Conservation (phyloP, 2,888 invertebrate species). For the Saturnia pavonia region DNA sequence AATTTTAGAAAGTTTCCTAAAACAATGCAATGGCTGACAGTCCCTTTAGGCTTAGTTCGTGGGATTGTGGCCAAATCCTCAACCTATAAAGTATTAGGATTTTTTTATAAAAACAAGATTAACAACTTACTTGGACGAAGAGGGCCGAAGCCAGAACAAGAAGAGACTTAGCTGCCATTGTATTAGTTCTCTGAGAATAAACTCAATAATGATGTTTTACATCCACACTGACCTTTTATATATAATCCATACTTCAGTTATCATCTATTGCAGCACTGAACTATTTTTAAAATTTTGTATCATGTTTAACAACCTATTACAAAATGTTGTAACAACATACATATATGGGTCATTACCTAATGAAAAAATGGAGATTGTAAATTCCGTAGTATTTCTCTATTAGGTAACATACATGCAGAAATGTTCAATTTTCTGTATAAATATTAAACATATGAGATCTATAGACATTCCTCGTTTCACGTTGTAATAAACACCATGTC, state of each 20-base stretch:
- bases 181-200: not conserved
- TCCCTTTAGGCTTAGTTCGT: too few relatives aligned
- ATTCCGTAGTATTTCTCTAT: not conserved
- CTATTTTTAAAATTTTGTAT: not conserved
- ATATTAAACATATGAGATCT: not conserved
- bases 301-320: not conserved
- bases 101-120: too few relatives aligned
- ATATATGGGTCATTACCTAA: not conserved
- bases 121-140: slow-evolving; percentile 22
- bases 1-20: too few relatives aligned
- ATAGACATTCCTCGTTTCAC: slow-evolving; percentile 15
- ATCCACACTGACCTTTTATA: not conserved
- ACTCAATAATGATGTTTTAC: not conserved
- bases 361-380: not conserved
- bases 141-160: slow-evolving; percentile 19
- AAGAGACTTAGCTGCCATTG: slow-evolving; percentile 22
- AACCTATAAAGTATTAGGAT: too few relatives aligned
- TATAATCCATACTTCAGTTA: not conserved
- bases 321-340: not conserved
- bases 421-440: not conserved
- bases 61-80: too few relatives aligned
- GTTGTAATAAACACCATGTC: slow-evolving; percentile 26
- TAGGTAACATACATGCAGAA: not conserved
- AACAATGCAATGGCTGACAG: too few relatives aligned
- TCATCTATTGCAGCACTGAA: not conserved